phyloP scores from a whole-genome alignment of 2,888 invertebrate genomes.

The Eurois occulta region DNA sequence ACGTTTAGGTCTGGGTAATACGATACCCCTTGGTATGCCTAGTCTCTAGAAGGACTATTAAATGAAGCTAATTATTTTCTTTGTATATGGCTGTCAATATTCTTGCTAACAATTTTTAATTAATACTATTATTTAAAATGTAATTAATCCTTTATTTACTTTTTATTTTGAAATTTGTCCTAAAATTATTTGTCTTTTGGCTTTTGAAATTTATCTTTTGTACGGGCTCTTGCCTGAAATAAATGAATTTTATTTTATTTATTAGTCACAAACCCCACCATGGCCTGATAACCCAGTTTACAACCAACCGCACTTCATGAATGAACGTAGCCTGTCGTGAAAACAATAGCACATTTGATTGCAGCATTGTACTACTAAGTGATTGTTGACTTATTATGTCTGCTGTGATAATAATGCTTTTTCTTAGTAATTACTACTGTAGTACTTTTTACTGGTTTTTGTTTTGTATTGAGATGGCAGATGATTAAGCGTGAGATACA shows the following conservation, averaged over 20 bases:
- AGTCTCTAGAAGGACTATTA: background rate
- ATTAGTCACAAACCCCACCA: no score
- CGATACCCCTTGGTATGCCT: background rate
- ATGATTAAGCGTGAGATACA: background rate
- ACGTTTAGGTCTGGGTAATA: background rate
- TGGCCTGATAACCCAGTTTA: constrained; percentile 43
- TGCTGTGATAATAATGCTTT: constrained; percentile 36
- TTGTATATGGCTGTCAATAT: no score
- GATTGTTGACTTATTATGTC: constrained; percentile 47
- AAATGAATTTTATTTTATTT: no score
- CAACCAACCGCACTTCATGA: constrained; percentile 35
- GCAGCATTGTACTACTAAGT: constrained; percentile 31
- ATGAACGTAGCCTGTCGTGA: constrained; percentile 43
- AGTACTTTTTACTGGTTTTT: constrained; percentile 12
- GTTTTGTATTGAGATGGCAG: background rate
- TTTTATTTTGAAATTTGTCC: no score
- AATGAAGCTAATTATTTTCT: no score
- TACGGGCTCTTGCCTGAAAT: no score
- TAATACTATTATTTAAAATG: no score
- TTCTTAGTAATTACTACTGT: constrained; percentile 27
- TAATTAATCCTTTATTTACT: no score
- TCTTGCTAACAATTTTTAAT: no score
- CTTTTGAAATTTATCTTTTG: no score
- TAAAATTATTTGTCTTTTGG: no score
- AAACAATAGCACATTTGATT: constrained; percentile 42